Evolutionary conservation across 2,888 invertebrate genomes (phyloP).

Genomic region (Sphaeridia pumilis): DNA sequence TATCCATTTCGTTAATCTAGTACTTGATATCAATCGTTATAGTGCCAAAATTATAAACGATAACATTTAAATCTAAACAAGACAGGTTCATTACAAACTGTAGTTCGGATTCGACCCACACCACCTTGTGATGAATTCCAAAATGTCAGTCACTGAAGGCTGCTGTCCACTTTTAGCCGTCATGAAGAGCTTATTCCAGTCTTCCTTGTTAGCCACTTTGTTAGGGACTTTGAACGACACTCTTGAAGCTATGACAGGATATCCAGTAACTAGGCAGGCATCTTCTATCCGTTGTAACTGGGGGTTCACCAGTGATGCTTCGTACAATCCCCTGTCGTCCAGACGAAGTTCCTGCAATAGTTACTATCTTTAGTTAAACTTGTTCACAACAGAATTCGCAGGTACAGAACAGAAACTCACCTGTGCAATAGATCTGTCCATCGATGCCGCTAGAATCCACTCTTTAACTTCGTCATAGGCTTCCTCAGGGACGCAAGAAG

Average conservation of each 20-base stretch:
- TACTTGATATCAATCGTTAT: no score
- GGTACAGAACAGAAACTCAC: no score
- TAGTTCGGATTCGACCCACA: conserved; percentile 55
- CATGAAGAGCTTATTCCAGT: conserved; percentile 80
- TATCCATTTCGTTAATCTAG: no score
- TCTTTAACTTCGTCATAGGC: conserved; percentile 80
- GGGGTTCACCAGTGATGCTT: conserved; percentile 53
- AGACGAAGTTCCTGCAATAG: conserved; percentile 62
- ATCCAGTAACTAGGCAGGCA: conserved; percentile 81
- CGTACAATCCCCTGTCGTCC: conserved; percentile 73
- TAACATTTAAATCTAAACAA: no score
- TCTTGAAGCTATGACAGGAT: conserved; percentile 53
- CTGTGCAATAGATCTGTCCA: conserved; percentile 91
- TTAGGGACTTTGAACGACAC: conserved; percentile 44
- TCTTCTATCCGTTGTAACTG: conserved; percentile 37
- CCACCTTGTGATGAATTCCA: conserved; percentile 71
- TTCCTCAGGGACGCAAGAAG: conserved; percentile 52
- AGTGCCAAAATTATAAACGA: no score
- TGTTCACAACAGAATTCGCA: neutral
- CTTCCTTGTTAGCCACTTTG: conserved; percentile 68
- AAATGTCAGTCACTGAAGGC: conserved; percentile 59
- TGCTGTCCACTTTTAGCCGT: conserved; percentile 50
- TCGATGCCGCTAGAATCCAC: conserved; percentile 92
- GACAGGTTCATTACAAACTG: conserved; percentile 29
- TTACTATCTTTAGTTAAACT: neutral